These are phyloP conservation scores for Strigamia maritima DNA, from an alignment of 2,888 invertebrate species.

Conservation along the genomic window DNA sequence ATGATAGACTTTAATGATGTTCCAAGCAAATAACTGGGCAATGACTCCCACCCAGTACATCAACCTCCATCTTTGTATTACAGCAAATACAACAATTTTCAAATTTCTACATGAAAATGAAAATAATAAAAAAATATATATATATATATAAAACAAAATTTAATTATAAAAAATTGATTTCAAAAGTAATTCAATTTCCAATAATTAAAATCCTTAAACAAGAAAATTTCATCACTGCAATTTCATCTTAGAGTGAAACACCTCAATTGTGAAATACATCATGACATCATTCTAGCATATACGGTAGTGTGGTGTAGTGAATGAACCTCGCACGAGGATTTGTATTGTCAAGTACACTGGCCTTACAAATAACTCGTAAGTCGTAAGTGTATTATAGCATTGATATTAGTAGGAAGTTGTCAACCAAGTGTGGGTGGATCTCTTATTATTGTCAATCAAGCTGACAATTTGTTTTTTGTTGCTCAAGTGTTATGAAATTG, in stretches of 20 bases:
- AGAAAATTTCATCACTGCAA: not conserved
- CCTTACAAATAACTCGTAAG: not conserved
- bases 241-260: not conserved
- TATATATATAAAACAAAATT: not conserved
- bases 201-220: not conserved
- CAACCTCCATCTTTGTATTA: slow-evolving; percentile 24
- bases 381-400: not conserved
- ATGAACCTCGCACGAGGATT: not conserved
- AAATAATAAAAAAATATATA: not conserved
- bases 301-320: not conserved
- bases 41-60: slow-evolving; percentile 26
- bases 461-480: not conserved
- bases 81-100: not conserved
- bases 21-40: slow-evolving; percentile 27
- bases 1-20: slow-evolving; percentile 25
- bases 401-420: not conserved
- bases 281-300: not conserved
- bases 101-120: not conserved
- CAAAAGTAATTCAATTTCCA: not conserved
- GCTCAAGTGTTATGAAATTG: not conserved
- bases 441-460: not conserved
- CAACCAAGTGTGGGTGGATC: not conserved
- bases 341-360: not conserved
- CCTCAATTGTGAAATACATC: not conserved
- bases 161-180: not conserved